These are phyloP conservation scores for Otus scops DNA, from an alignment of 2,797 vertebrate genomes.

Conservation along the genomic window DNA sequence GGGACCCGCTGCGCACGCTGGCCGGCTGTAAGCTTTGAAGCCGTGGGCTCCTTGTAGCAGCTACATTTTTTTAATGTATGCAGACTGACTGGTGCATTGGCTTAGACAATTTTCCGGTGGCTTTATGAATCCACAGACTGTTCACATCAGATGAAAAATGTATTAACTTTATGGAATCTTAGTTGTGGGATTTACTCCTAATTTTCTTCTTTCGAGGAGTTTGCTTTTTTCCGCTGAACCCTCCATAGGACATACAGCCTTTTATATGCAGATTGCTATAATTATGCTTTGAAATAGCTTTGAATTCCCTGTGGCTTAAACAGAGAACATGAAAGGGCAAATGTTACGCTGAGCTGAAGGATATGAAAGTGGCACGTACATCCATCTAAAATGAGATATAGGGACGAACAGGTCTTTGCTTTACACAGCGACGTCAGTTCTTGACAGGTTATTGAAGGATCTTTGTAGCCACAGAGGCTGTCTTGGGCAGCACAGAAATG, in stretches of 20 bases:
- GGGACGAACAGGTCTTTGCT: constrained; percentile 66
- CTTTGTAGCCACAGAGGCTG: constrained; percentile 38
- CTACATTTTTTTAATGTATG: neutral
- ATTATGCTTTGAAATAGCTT: constrained; percentile 81
- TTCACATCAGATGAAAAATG: constrained; percentile 72
- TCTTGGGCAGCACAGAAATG: constrained; percentile 1
- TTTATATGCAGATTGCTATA: constrained; percentile 83
- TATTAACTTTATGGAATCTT: constrained; percentile 69
- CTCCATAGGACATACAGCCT: constrained; percentile 74
- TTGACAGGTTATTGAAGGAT: constrained; percentile 72
- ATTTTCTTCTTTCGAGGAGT: constrained; percentile 74
- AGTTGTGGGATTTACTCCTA: constrained; percentile 75
- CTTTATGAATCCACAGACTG: constrained; percentile 50
- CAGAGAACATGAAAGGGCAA: constrained; percentile 80
- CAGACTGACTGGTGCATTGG: neutral
- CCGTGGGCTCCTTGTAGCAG: neutral
- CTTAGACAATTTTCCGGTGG: constrained; percentile 59
- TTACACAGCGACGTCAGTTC: constrained; percentile 55
- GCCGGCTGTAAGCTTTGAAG: neutral
- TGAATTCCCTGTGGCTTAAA: constrained; percentile 77
- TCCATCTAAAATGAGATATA: constrained; percentile 74
- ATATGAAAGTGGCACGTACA: constrained; percentile 65
- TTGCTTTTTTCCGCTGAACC: constrained; percentile 57
- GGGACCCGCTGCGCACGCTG: accelerated
- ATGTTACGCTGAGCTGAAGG: constrained; percentile 72